Conservation (phyloP, 1,140 invertebrate species). For the Adelges cooleyi region DNA sequence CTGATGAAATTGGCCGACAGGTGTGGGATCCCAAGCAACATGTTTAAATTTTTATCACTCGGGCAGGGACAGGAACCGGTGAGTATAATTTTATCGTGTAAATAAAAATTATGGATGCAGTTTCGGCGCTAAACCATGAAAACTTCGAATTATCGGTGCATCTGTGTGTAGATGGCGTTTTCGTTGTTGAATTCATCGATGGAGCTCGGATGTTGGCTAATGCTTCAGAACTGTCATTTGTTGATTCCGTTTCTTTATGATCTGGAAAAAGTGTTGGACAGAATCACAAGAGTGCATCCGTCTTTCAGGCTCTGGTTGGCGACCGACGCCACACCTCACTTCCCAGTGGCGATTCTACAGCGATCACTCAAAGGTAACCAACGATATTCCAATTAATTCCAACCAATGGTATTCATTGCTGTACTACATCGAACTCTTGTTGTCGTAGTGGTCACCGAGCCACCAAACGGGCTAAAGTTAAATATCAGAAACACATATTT, state of each 20-base stretch:
- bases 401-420: no score
- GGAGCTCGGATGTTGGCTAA: constrained; percentile 70
- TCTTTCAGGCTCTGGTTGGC: constrained; percentile 88
- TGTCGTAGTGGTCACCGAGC: constrained; percentile 42
- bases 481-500: constrained; percentile 81
- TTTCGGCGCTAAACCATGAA: no score
- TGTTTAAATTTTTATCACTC: constrained; percentile 70
- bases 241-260: constrained; percentile 63
- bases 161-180: constrained; percentile 43
- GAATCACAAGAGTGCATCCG: constrained; percentile 64
- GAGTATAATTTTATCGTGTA: no score
- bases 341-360: constrained; percentile 80
- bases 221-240: constrained; percentile 83
- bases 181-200: constrained; percentile 58
- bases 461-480: constrained; percentile 76
- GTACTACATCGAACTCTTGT: no score
- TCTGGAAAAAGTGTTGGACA: constrained; percentile 70
- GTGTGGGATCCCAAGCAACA: constrained; percentile 46
- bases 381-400: no score
- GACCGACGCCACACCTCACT: constrained; percentile 68
- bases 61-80: constrained; percentile 80
- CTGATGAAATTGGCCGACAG: constrained; percentile 74
- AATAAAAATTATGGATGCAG: no score
- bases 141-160: no score
- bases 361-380: constrained; percentile 71